phyloP scores from a whole-genome alignment of 2,113 vertebrate genomes.

The Rafetus swinhoei region DNA sequence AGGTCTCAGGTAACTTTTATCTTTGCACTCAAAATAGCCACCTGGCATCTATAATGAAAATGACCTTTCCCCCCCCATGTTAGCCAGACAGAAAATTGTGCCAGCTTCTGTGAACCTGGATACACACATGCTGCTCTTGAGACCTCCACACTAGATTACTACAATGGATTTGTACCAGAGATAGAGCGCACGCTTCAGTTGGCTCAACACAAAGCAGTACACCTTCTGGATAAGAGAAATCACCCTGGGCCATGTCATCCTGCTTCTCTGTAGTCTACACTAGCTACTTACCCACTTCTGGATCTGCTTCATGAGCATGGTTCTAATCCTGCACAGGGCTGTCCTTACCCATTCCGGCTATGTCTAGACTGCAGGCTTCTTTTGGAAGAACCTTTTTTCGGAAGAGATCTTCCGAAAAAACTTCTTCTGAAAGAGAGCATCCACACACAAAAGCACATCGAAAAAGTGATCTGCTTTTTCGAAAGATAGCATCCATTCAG shows the following conservation, averaged over 20 bases:
- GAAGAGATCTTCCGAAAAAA: no score
- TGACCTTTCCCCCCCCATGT: fast-evolving
- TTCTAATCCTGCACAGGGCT: background rate
- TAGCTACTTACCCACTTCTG: background rate
- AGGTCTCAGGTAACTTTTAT: background rate
- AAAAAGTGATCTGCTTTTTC: no score
- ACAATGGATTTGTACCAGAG: background rate
- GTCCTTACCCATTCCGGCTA: no score
- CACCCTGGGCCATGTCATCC: background rate
- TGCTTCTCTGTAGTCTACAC: background rate
- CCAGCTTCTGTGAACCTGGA: background rate
- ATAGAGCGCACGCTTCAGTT: background rate
- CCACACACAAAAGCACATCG: no score
- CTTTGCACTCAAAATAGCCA: fast-evolving
- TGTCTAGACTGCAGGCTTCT: no score
- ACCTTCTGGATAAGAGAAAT: background rate
- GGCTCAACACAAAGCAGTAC: background rate
- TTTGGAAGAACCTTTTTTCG: no score
- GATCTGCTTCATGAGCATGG: background rate
- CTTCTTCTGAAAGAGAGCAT: no score
- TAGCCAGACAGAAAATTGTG: background rate
- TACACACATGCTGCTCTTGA: background rate
- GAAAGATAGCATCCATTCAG: no score
- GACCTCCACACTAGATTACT: background rate
- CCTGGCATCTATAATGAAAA: fast-evolving